Percentiles rank a stretch among this genome's conserved stretches.
These are phyloP conservation scores for Acromyrmex echinatior DNA, from an alignment of 1,140 invertebrate genomes.

Conservation along the genomic window DNA sequence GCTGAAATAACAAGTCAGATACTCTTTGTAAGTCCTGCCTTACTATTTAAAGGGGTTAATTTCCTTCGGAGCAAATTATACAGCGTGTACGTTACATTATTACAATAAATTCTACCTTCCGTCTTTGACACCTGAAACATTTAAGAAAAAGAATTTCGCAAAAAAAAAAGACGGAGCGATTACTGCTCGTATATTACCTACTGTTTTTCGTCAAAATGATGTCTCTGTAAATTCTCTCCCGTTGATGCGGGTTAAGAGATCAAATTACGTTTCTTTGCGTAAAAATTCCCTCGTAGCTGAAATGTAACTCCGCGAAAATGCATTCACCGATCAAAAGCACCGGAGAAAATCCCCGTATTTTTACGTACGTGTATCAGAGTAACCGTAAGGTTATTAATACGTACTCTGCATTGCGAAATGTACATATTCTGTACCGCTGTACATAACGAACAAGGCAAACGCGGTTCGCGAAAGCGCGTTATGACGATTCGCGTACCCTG, in stretches of 20 bases:
- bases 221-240: not conserved
- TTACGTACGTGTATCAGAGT: not conserved
- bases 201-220: not conserved
- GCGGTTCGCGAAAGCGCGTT: conserved; percentile 15
- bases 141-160: not conserved
- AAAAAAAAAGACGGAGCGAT: not conserved
- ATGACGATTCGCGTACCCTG: conserved; percentile 4
- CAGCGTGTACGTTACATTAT: not conserved
- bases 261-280: not conserved
- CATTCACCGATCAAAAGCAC: not conserved
- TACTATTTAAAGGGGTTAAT: conserved; percentile 30
- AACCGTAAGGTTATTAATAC: conserved; percentile 37
- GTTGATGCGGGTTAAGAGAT: not conserved
- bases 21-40: not conserved
- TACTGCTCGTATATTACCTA: not conserved
- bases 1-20: conserved; percentile 31
- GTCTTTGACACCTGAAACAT: conserved; percentile 1
- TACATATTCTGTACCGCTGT: conserved; percentile 5
- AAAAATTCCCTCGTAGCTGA: not conserved
- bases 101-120: conserved; percentile 10
- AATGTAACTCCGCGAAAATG: not conserved
- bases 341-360: not conserved
- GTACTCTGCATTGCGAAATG: not conserved
- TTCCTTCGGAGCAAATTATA: conserved; percentile 10
- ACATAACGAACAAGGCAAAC: not conserved